Evolutionary conservation across 2,888 invertebrate species (phyloP), one percentile per base, ranked within the genome.

Genomic region (Notodonta dromedarius): DNA sequence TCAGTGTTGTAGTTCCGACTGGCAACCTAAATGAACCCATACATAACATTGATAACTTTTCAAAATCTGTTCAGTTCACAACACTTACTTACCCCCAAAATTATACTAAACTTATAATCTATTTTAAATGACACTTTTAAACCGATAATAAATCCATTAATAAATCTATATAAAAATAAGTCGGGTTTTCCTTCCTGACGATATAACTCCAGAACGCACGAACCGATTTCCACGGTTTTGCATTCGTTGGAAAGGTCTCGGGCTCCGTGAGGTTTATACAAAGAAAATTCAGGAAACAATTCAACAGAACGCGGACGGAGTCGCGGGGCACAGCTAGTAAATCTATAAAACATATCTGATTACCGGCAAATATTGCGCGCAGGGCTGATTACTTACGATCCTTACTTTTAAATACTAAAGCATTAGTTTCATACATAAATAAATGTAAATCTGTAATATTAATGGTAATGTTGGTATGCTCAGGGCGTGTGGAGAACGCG

Each of bases 381-480:
- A 53, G 35, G 71, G 74, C 74, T 66, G 67, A 63, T 68, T 74
- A 71, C 67, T 76, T 71, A 69, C 62, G 70, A 67, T 35, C 32
- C 55, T 62, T 67, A 63, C 61, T 58, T 52, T 60, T 70, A 75
- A 75, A 72, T 76, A 75, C 66, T 39, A 7, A 50, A 74, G 63
- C 62, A 73, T 70, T 68, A 69, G 67, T 72, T 71, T 68, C 67
- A 72, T 67, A 60, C 60, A 65, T 66, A 69, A 64, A 58, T 62
- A 63, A 59, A 68, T 66, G 24, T 67, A 52, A 69, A 70, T 74
- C 68, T 84, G 74, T 82, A 84, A 84, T 81, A 91, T 90, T 92
- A 91, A 93, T 86, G 66, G 78, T 76, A 83, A 82, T 91, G 91
- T 92, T 91, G 90, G 90, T 92, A 90, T 92, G 92, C 93, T 93